Evolutionary conservation across 2,888 invertebrate genomes (phyloP), one percentile per base, ranked within the genome.

Genomic region (Lycocerus yunnanus): DNA sequence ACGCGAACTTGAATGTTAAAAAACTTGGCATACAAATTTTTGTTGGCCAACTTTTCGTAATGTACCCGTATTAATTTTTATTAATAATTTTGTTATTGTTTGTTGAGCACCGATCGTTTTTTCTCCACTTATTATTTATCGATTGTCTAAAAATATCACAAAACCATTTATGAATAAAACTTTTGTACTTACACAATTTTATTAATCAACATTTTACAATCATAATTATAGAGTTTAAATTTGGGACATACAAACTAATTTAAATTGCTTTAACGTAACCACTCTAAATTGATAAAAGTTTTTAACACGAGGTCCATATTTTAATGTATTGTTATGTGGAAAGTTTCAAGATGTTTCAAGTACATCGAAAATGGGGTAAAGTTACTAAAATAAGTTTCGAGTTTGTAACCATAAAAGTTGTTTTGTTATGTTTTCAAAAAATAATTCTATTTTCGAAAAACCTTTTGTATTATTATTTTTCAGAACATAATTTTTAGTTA

Each of bases 91-190:
- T 18, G 16, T 63, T 63, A 15, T 63, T 63, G 13, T 16, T 63
- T 63, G 61, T 63, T 14, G n/a, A 63, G 18, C 18, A 63, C 20
- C 61, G 20, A 18, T 63, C 61, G 61, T 13, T 63, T 43, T n/a
- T 20, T 63, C n/a, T 63, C n/a, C 20, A 63, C 61, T 63, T 63
- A 63, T 63, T 63, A 1, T 63, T 18, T 63, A 63, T 63, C 18
- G 61, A 63, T 63, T 63, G 4, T 63, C 61, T 63, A 63, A 63
- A 63, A 63, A 63, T 63, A 63, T 10, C 16, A 63, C 61, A 63
- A 16, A 63, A 63, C 61, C 20, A 63, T 63, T 63, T 63, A 63
- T 63, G 61, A 63, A 63, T 63, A 16, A 63, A 43, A 43, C 18
- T 63, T 63, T 63, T 18, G 18, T 63, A 63, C 18, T 43, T 43